These are phyloP conservation scores for Masticophis lateralis DNA, from an alignment of 2,797 vertebrate species.

Conservation along the genomic window DNA sequence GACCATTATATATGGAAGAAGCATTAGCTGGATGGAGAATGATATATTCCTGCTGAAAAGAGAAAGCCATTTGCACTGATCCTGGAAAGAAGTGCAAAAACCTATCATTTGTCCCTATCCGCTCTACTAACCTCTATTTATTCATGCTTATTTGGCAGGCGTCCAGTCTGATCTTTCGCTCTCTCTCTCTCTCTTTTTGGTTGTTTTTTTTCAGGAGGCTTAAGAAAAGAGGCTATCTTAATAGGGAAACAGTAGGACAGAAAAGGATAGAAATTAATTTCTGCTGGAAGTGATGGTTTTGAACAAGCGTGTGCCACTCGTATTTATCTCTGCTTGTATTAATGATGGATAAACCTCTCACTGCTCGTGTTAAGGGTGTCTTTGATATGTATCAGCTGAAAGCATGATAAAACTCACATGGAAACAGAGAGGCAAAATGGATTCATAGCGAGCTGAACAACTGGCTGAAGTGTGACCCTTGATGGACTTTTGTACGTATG, in stretches of 20 bases:
- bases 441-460: not conserved
- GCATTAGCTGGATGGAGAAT: not conserved
- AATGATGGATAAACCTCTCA: not conserved
- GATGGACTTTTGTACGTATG: not conserved
- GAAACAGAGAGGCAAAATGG: not conserved
- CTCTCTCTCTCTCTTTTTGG: not conserved
- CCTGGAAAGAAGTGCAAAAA: not conserved
- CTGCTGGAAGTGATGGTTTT: not conserved
- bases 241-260: not conserved
- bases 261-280: not conserved
- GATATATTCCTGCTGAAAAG: not conserved
- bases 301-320: not conserved
- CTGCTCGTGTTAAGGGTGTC: not conserved
- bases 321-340: not conserved
- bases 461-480: not conserved
- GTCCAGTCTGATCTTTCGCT: not conserved
- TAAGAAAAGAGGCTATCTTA: not conserved
- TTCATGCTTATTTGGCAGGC: not conserved
- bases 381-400: not conserved
- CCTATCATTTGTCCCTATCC: not conserved
- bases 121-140: not conserved
- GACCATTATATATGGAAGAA: not conserved
- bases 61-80: not conserved
- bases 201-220: not conserved
- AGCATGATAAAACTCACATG: not conserved